Percentiles rank a stretch among this genome's conserved stretches.
Evolutionary conservation across 1,140 invertebrate genomes (phyloP).

Genomic region (Meteorus sp.): DNA sequence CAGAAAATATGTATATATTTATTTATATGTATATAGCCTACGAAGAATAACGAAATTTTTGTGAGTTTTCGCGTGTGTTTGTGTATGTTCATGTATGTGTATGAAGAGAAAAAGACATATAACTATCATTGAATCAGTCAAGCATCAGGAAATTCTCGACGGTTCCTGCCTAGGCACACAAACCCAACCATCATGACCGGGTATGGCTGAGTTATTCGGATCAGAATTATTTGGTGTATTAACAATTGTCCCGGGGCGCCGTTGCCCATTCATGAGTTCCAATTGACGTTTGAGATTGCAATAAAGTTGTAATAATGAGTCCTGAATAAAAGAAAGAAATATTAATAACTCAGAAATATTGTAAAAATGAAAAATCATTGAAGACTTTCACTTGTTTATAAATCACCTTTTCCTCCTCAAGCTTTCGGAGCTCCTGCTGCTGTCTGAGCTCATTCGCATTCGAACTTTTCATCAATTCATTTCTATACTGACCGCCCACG

Average conservation of each 20-base stretch:
- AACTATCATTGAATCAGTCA: neutral
- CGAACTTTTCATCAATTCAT: constrained; percentile 68
- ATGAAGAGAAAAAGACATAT: neutral
- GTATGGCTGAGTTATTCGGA: constrained; percentile 30
- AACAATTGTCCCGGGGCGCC: constrained; percentile 23
- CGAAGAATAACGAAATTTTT: no score
- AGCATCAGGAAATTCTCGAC: constrained; percentile 40
- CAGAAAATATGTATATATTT: neutral
- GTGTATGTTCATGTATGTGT: no score
- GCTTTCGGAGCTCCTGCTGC: constrained; percentile 63
- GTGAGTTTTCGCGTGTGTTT: no score
- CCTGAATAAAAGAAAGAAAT: constrained; percentile 46
- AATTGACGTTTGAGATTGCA: constrained; percentile 67
- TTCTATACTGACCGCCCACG: constrained; percentile 69
- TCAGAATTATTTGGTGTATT: constrained; percentile 15
- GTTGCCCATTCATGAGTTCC: constrained; percentile 55
- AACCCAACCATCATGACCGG: constrained; percentile 52
- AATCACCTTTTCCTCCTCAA: constrained; percentile 73
- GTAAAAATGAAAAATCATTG: neutral
- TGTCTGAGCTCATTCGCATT: constrained; percentile 65
- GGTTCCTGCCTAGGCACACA: constrained; percentile 48
- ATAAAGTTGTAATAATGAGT: constrained; percentile 67
- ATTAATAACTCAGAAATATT: neutral
- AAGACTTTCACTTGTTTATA: neutral
- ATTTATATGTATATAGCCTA: no score